Base-by-base conservation (phyloP, 2,797 vertebrate genomes). In the Rousettus madagascariensis region DNA sequence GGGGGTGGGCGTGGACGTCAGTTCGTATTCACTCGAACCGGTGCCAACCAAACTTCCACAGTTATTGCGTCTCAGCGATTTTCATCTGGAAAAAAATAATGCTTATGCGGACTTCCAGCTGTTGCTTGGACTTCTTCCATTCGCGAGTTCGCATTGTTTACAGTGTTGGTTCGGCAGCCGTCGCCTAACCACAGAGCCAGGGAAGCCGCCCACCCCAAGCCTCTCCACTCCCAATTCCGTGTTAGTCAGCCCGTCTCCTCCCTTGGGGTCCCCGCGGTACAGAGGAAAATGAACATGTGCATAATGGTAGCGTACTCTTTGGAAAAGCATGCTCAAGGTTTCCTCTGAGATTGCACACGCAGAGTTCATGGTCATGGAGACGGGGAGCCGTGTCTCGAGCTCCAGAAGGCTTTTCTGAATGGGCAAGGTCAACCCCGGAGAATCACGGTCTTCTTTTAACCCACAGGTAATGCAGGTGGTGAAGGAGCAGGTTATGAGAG, bases 401-500 rank as follows among this genome's bases (percentile, higher is more conserved):
- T 28, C 2, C 1, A 2, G 26, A 61, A 49, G 55, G 16, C 53
- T 38, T 36, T 89, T 79, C 86, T 36, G 38, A 86, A 41, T 3
- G n/a, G 53, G 24, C 30, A 24, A 78, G 38, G 6, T 53, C 57
- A 61, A 63, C 26, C 22, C 59, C 53, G 7, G 28, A 71, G 19
- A 91, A 43, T 94, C 5, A 97, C 51, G 93, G 36, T 97, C 80
- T 88, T 91, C 43, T 94, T 98, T 94, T 95, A 51, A 22, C 97
- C 94, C 20, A 8, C 98, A 99, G 99, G 99, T 99, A 97, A 99
- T 99, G 99, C 99, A 99, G 98, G 99, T 99, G 98, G 99, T 99
- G 98, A 99, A 99, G 98, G 99, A 99, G 98, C 99, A 99, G 99
- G 99, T 99, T 98, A 99, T 99, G 99, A 99, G 99, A 99, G 99